Percentiles rank a stretch among this genome's conserved stretches.
These are phyloP conservation scores for Nyleta sp. DNA, from an alignment of 2,888 invertebrate genomes.

Conservation along the genomic window DNA sequence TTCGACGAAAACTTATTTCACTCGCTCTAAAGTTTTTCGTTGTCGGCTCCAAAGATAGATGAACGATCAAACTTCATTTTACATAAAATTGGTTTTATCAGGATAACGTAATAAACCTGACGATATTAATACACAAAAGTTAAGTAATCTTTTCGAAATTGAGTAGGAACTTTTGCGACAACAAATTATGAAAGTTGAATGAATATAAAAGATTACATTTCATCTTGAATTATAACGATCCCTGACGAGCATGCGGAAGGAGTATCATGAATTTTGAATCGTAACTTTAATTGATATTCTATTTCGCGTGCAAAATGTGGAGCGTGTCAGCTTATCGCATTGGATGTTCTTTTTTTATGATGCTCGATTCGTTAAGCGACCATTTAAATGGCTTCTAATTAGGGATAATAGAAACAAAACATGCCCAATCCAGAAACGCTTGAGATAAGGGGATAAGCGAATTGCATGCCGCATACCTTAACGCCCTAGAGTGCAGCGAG, in stretches of 20 bases:
- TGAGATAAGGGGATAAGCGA: slow-evolving; percentile 73
- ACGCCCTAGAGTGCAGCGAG: slow-evolving; percentile 38
- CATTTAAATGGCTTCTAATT: slow-evolving; percentile 79
- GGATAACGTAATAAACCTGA: slow-evolving; percentile 14
- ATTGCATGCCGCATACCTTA: slow-evolving; percentile 68
- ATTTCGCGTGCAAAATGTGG: slow-evolving; percentile 42
- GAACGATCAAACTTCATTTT: slow-evolving; percentile 30
- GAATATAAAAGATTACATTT: slow-evolving; percentile 6
- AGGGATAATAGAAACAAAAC: slow-evolving; percentile 80
- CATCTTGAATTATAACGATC: slow-evolving; percentile 11
- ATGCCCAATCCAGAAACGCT: slow-evolving; percentile 78
- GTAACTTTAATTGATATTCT: slow-evolving; percentile 43
- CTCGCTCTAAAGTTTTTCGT: slow-evolving; percentile 13
- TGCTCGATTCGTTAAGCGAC: slow-evolving; percentile 74
- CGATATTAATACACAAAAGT: slow-evolving; percentile 40
- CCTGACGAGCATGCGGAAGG: slow-evolving; percentile 19
- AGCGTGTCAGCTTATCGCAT: slow-evolving; percentile 49
- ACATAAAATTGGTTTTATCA: slow-evolving; percentile 36
- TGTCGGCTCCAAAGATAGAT: slow-evolving; percentile 19
- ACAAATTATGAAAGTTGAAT: slow-evolving; percentile 27
- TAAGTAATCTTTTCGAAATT: slow-evolving; percentile 8
- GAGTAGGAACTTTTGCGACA: slow-evolving; percentile 15
- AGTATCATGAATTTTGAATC: slow-evolving; percentile 2
- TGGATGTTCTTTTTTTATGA: slow-evolving; percentile 54
- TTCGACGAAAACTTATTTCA: slow-evolving; percentile 19